Evolutionary conservation across 2,888 invertebrate genomes (phyloP).

Genomic region (Dysmachus trigonus): DNA sequence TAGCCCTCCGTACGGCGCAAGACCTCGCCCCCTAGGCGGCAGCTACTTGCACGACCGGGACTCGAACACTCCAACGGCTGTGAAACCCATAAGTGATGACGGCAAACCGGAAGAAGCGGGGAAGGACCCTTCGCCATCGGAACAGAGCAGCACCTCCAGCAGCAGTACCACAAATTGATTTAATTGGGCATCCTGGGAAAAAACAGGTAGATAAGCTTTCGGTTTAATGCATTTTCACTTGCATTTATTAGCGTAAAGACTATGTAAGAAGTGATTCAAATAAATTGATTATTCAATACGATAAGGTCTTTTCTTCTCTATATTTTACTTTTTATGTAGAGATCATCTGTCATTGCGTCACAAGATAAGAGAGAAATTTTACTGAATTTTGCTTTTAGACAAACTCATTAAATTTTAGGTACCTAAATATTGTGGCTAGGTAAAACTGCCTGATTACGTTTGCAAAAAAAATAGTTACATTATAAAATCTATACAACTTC

Average conservation of each 20-base stretch:
- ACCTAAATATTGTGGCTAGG: too few species aligned
- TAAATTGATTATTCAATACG: conserved; percentile 4
- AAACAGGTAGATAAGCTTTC: conserved; percentile 12
- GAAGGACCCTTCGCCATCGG: not conserved
- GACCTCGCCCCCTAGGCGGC: conserved; percentile 60
- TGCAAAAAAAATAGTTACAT: too few species aligned
- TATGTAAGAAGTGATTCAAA: conserved; percentile 8
- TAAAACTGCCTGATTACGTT: too few species aligned
- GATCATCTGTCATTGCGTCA: too few species aligned
- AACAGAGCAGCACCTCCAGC: not conserved
- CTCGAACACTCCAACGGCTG: conserved; percentile 54
- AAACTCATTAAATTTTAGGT: too few species aligned
- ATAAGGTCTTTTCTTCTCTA: not conserved
- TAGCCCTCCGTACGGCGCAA: conserved; percentile 64
- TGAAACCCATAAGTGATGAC: conserved; percentile 18
- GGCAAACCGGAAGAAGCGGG: not conserved
- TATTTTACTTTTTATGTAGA: not conserved
- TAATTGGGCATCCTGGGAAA: not conserved
- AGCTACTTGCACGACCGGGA: conserved; percentile 63
- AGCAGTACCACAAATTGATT: not conserved
- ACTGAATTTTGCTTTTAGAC: too few species aligned
- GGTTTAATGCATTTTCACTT: conserved; percentile 6
- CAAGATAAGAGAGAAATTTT: too few species aligned
- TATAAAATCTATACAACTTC: too few species aligned
- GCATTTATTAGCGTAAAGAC: conserved; percentile 27